phyloP scores from a whole-genome alignment of 1,140 invertebrate genomes.

The Brachionus calyciflorus region DNA sequence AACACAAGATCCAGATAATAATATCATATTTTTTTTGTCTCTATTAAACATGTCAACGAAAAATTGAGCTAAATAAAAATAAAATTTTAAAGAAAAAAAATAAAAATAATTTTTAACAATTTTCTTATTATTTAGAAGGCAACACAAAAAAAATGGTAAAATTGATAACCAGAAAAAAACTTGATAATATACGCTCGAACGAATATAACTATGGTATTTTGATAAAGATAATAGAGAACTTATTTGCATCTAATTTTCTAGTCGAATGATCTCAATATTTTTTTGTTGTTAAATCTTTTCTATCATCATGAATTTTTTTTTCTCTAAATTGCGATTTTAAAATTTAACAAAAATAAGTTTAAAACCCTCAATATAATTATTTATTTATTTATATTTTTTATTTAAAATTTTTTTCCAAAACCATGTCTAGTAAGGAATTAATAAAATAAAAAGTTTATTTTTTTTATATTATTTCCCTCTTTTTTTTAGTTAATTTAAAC shows the following conservation, averaged over 20 bases:
- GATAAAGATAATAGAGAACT: slow-evolving; percentile 32
- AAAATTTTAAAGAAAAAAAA: too few species aligned
- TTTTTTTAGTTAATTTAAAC: neutral
- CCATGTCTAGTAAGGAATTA: neutral
- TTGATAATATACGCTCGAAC: slow-evolving; percentile 41
- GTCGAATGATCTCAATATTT: slow-evolving; percentile 23
- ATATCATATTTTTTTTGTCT: too few species aligned
- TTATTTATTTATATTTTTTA: too few species aligned
- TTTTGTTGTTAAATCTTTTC: too few species aligned
- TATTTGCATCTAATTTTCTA: slow-evolving; percentile 33
- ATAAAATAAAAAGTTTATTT: neutral
- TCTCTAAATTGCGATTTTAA: neutral
- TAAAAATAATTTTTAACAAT: too few species aligned
- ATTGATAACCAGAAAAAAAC: neutral
- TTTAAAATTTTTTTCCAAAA: too few species aligned
- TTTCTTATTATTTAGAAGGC: too few species aligned
- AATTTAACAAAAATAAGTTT: too few species aligned
- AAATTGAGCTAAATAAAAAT: too few species aligned
- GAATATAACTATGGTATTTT: slow-evolving; percentile 15
- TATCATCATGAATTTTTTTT: neutral
- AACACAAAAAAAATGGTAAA: neutral
- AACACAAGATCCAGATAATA: too few species aligned
- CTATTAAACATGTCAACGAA: too few species aligned
- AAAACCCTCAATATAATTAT: too few species aligned
- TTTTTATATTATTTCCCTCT: neutral